Base-by-base conservation (phyloP, 1,140 invertebrate species). In the Babylonia areolata region DNA sequence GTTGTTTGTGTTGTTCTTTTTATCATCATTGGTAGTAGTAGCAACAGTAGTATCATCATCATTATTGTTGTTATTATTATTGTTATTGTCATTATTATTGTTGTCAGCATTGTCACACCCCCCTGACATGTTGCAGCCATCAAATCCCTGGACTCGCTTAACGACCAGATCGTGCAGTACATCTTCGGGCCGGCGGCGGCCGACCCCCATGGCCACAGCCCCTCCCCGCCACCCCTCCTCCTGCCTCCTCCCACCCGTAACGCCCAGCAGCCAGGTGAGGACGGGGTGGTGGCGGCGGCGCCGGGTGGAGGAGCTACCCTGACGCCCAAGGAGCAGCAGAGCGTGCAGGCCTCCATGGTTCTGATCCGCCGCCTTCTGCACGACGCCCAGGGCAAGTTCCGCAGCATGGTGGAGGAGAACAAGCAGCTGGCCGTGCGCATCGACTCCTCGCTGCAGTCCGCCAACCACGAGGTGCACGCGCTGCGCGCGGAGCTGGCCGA, bases 321-420 rank as follows among this genome's bases (percentile, higher is more conserved):
- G 5, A 6, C 6, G 5, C n/a, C 28, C 73, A 86, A 87, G 40
- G 91, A 93, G 86, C 91, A 90, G n/a, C 93, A 95, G 87, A 92
- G 93, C 77, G 89, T 94, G 81, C 92, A 93, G 64, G 90, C 93
- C 40, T 94, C 94, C 83, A 93, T 95, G 93, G 91, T 92, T 3
- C 91, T 95, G 58, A 95, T 95, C 90, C 88, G 94, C n/a, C 90
- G 92, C 46, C 92, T 95, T 33, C 91, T 95, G 54, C 87, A 94
- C 33, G 95, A 95, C 88, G 94, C 94, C 37, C 95, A 95, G 95
- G 95, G 94, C 39, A 96, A 96, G 94, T 96, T 96, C 93, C 95
- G 96, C 91, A 96, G 96, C 93, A 96, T 96, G 96, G 96, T 96
- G 90, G 96, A 96, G 93, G 96, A 96, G 92, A 96, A 96, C 94